phyloP scores from a whole-genome alignment of 2,113 vertebrate species.

The Nestor notabilis region DNA sequence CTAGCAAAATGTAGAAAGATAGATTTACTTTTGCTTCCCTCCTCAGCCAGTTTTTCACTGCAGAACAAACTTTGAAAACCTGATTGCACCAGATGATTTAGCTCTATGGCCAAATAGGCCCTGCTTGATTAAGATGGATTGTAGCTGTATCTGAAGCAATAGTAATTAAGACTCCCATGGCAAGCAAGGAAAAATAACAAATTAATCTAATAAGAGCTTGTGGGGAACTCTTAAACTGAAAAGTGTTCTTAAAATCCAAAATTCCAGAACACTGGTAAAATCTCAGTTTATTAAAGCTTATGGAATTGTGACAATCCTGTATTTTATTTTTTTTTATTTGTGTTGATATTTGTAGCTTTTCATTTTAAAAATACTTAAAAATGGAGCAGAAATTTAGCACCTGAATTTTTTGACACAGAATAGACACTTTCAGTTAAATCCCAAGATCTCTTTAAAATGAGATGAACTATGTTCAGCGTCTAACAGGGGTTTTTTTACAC shows the following conservation, averaged over 20 bases:
- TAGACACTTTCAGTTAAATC: neutral
- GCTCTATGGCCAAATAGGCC: conserved; percentile 20
- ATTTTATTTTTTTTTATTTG: neutral
- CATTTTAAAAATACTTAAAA: neutral
- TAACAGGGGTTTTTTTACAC: neutral
- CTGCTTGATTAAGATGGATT: conserved; percentile 62
- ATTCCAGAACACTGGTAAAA: neutral
- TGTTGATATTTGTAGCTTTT: neutral
- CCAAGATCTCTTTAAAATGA: neutral
- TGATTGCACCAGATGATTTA: conserved; percentile 56
- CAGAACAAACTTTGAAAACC: conserved; percentile 38
- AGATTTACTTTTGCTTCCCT: neutral
- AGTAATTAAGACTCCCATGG: conserved; percentile 57
- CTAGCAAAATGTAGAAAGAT: neutral
- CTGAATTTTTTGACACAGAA: neutral
- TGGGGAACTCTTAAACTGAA: neutral
- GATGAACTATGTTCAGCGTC: fast-evolving
- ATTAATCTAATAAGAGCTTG: conserved; percentile 34
- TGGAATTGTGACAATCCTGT: neutral
- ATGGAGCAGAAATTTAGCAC: neutral
- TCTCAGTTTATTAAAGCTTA: neutral
- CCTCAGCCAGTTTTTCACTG: neutral
- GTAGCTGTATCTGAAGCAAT: conserved; percentile 31
- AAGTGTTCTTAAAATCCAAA: neutral
- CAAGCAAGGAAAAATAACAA: conserved; percentile 56